phyloP scores from a whole-genome alignment of 2,888 invertebrate species.

The Stenodera caucasica region DNA sequence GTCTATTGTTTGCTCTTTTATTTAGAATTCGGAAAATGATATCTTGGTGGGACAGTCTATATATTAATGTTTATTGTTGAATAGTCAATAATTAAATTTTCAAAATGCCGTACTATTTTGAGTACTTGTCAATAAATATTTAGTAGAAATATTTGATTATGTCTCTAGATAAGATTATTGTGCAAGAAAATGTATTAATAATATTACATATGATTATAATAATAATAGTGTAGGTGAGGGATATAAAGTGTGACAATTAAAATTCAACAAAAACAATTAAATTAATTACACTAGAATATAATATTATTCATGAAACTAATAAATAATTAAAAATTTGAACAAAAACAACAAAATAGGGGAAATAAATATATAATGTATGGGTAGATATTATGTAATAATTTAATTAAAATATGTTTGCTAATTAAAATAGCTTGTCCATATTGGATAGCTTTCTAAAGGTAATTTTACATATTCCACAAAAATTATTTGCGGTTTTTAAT shows the following conservation, averaged over 20 bases:
- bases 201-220: neutral
- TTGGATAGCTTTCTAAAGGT: slow-evolving; percentile 3
- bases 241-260: neutral
- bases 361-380: neutral
- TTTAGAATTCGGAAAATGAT: no score
- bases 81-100: neutral
- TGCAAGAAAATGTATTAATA: neutral
- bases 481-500: neutral
- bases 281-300: neutral
- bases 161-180: neutral
- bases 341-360: neutral
- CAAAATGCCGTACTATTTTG: neutral
- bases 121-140: neutral
- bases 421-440: neutral
- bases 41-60: no score
- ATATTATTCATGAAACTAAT: slow-evolving; percentile 1
- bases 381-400: neutral
- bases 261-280: neutral
- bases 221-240: neutral
- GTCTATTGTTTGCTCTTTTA: no score
- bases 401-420: slow-evolving; percentile 1
- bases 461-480: neutral
- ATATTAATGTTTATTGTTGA: no score
- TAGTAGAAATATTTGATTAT: neutral
- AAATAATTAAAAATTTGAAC: neutral